A percentile compares a stretch with the other conserved stretches of the same genome.
phyloP scores from a whole-genome alignment of 1,140 invertebrate species.

The Bombus confusus region DNA sequence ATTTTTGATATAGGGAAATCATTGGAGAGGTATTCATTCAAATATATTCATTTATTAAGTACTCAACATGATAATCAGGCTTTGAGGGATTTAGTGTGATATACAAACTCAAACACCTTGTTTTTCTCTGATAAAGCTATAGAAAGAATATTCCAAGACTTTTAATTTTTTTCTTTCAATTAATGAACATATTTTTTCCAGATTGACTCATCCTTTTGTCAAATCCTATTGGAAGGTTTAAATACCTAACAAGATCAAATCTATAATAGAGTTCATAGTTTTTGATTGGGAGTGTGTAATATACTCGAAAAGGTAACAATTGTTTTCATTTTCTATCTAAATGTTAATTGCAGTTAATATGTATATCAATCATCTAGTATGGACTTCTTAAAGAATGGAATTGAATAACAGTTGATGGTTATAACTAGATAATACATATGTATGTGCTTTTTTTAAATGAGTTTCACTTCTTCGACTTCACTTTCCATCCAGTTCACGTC shows the following conservation, averaged over 20 bases:
- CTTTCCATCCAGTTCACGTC: neutral
- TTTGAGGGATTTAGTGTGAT: neutral
- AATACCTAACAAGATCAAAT: neutral
- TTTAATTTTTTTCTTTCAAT: neutral
- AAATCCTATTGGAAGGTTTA: neutral
- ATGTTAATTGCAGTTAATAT: neutral
- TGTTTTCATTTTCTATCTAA: neutral
- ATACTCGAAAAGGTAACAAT: neutral
- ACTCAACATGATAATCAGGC: neutral
- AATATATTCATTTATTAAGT: neutral
- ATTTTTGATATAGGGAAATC: neutral
- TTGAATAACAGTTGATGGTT: neutral
- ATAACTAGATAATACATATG: neutral
- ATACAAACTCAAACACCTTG: neutral
- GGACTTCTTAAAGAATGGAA: neutral
- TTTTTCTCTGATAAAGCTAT: neutral
- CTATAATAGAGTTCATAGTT: neutral
- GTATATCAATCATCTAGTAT: neutral
- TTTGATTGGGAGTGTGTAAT: neutral
- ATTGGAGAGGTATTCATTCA: neutral
- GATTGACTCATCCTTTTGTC: too few relatives aligned
- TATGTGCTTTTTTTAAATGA: neutral
- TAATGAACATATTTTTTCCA: neutral
- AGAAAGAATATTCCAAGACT: neutral
- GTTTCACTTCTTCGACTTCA: conserved; percentile 1